A percentile compares a stretch with the other conserved stretches of the same genome.
phyloP scores from a whole-genome alignment of 2,888 invertebrate genomes.

The Uropetala carovei region DNA sequence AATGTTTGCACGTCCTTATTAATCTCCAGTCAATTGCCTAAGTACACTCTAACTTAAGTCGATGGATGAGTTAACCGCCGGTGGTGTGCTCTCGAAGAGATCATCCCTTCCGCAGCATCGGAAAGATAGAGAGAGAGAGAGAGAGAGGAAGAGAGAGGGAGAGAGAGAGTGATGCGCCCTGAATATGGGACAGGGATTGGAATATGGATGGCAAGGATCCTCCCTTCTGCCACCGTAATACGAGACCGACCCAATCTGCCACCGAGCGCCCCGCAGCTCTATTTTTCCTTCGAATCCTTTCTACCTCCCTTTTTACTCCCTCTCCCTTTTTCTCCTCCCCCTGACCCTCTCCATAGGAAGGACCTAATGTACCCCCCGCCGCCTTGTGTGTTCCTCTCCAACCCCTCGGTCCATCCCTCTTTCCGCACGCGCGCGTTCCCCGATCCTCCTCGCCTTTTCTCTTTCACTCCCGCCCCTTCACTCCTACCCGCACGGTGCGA shows the following conservation, averaged over 20 bases:
- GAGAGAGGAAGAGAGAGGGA: neutral
- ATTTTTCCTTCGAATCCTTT: neutral
- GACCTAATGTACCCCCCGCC: slow-evolving; percentile 34
- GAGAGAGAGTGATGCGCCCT: neutral
- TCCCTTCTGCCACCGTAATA: slow-evolving; percentile 54
- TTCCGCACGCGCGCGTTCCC: slow-evolving; percentile 49
- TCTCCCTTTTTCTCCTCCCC: neutral
- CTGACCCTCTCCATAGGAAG: neutral
- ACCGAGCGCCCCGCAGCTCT: slow-evolving; percentile 26
- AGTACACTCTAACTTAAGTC: neutral
- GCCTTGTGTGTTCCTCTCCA: slow-evolving; percentile 36
- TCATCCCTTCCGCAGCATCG: neutral
- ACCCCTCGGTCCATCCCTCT: neutral
- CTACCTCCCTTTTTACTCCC: neutral
- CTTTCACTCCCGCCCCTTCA: neutral
- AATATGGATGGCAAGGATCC: neutral
- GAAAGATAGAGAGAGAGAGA: neutral
- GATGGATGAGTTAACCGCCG: neutral
- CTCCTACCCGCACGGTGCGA: slow-evolving; percentile 46
- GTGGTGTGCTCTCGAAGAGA: neutral
- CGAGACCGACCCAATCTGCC: slow-evolving; percentile 61
- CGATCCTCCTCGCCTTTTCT: slow-evolving; percentile 29
- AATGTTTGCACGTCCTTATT: neutral
- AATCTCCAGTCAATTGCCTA: neutral
- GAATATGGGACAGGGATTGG: neutral